Percentiles rank a stretch among this genome's conserved stretches.
These are phyloP conservation scores for Onychostruthus taczanowskii DNA, from an alignment of 2,113 vertebrate species.

Conservation along the genomic window DNA sequence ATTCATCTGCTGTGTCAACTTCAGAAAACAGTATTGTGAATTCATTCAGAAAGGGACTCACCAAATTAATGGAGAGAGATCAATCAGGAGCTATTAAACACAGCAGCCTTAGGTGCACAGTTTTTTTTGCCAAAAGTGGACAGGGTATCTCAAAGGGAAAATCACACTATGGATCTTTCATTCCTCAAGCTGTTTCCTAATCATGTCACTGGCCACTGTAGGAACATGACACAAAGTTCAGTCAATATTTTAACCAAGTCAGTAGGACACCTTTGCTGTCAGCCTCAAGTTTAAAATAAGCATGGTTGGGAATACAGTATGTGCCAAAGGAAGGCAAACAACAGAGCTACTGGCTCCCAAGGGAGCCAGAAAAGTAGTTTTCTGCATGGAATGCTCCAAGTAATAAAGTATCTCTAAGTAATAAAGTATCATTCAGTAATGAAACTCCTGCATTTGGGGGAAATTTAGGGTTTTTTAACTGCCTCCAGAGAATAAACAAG, in stretches of 20 bases:
- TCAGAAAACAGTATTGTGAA: not conserved
- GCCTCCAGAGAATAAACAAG: not conserved
- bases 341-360: not conserved
- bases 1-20: not conserved
- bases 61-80: not conserved
- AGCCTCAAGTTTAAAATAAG: not conserved
- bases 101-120: rapidly evolving
- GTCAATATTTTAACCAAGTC: not conserved
- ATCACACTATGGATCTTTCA: not conserved
- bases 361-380: not conserved
- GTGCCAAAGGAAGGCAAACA: not conserved
- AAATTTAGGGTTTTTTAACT: not conserved
- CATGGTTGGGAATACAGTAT: not conserved
- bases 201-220: not conserved
- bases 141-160: not conserved
- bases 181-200: not conserved
- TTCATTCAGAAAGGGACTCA: not conserved
- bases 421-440: not conserved
- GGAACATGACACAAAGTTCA: not conserved
- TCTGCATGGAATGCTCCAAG: not conserved
- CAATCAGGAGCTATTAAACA: not conserved
- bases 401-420: not conserved
- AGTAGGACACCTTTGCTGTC: not conserved
- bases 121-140: not conserved
- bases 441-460: not conserved